phyloP scores from a whole-genome alignment of 2,113 vertebrate genomes.

The Spheniscus mendiculus region DNA sequence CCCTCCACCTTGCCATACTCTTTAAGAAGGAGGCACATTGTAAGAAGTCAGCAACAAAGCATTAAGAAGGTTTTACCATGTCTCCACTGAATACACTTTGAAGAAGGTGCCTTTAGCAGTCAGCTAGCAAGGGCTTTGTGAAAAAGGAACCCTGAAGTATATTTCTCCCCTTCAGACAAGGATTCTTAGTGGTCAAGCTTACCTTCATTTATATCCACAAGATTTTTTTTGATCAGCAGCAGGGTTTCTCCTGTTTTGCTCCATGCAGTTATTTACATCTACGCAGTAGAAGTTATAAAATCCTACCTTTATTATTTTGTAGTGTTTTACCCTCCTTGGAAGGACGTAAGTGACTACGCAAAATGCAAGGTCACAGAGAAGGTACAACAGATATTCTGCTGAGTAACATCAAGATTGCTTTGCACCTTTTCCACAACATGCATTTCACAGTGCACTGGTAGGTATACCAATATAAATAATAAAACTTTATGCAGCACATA shows the following conservation, averaged over 20 bases:
- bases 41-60: background rate
- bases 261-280: background rate
- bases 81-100: background rate
- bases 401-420: background rate
- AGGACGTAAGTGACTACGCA: background rate
- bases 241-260: background rate
- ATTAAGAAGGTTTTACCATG: background rate
- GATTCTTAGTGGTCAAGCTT: background rate
- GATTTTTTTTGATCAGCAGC: background rate
- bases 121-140: background rate
- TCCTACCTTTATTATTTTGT: background rate
- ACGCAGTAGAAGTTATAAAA: background rate
- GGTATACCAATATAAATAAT: background rate
- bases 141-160: background rate
- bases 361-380: background rate
- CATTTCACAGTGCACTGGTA: background rate
- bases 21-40: fast-evolving
- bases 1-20: background rate
- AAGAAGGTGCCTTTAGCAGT: background rate
- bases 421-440: background rate
- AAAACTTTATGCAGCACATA: background rate
- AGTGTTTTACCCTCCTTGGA: background rate
- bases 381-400: background rate
- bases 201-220: background rate
- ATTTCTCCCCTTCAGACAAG: background rate